These are phyloP conservation scores for Bostrychus sinensis DNA, from an alignment of 2,113 vertebrate species.

Conservation along the genomic window DNA sequence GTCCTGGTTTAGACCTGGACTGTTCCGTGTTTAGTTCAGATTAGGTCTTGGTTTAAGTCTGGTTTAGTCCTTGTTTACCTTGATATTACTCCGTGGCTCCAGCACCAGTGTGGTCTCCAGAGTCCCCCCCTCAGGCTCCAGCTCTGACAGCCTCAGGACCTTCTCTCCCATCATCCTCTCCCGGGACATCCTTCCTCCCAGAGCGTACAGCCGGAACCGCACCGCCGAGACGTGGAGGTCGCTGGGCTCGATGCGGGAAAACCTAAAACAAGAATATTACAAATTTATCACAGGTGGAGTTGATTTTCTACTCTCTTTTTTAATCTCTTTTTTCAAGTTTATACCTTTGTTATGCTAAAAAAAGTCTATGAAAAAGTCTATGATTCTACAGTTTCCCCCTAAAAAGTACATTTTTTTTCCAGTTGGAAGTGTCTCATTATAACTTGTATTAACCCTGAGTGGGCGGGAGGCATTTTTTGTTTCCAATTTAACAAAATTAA, in stretches of 20 bases:
- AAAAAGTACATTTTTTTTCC: no score
- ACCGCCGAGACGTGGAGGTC: conserved; percentile 83
- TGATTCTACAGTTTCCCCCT: no score
- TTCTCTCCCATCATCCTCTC: conserved; percentile 96
- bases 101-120: conserved; percentile 84
- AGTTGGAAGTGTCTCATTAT: no score
- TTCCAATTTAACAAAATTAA: no score
- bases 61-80: conserved; percentile 71
- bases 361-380: no score
- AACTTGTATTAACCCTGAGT: no score
- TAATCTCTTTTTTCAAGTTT: no score
- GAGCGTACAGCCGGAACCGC: conserved; percentile 91
- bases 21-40: no score
- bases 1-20: background rate
- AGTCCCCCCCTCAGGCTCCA: conserved; percentile 73
- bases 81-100: conserved; percentile 91
- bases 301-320: no score
- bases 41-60: background rate
- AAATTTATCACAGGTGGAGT: no score
- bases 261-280: conserved; percentile 58
- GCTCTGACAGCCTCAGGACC: conserved; percentile 81
- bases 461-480: no score
- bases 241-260: conserved; percentile 82
- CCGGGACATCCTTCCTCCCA: conserved; percentile 84
- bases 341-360: no score